These are phyloP conservation scores for Sylvietta virens DNA, from an alignment of 2,113 vertebrate genomes.

Conservation along the genomic window DNA sequence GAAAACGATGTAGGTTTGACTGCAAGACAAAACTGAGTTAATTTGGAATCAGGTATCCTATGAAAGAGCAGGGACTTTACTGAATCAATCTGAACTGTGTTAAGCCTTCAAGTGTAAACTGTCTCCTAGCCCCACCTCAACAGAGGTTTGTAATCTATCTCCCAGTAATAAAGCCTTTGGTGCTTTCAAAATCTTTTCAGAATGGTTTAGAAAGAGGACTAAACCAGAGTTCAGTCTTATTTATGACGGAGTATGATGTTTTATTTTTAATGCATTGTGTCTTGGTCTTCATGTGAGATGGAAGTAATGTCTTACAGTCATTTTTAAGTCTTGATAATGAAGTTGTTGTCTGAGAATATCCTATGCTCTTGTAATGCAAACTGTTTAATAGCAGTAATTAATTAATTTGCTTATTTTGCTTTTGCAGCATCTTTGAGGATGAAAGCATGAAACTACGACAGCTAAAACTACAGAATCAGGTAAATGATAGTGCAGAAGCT, in stretches of 20 bases:
- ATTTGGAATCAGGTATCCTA: background rate
- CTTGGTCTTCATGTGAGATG: background rate
- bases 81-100: background rate
- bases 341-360: background rate
- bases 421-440: conserved; percentile 82
- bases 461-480: conserved; percentile 93
- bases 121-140: background rate
- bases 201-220: background rate
- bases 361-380: background rate
- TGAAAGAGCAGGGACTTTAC: background rate
- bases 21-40: background rate
- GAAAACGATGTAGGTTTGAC: background rate
- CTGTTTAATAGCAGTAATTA: background rate
- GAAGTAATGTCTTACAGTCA: background rate
- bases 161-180: background rate
- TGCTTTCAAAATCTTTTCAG: background rate
- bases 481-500: conserved; percentile 37
- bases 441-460: conserved; percentile 84
- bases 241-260: background rate
- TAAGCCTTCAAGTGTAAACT: background rate
- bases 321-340: background rate
- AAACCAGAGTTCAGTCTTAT: background rate
- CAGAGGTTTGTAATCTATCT: background rate
- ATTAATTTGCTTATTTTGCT: background rate
- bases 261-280: background rate